Conservation (phyloP, 2,113 vertebrate species). For the Barbus barbus region DNA sequence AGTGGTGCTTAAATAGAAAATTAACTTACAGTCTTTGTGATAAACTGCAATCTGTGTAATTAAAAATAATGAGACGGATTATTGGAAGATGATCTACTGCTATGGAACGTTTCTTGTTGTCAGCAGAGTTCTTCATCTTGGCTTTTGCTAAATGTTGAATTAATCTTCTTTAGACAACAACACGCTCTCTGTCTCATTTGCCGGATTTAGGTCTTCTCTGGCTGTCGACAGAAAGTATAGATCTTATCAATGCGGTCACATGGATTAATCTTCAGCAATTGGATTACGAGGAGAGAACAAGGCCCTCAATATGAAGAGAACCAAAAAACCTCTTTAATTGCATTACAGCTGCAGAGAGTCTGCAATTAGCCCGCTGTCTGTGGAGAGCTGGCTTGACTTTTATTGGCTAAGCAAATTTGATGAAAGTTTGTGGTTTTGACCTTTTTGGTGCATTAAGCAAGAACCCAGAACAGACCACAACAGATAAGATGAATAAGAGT, state of each 20-base stretch:
- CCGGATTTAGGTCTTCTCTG: slow-evolving; percentile 41
- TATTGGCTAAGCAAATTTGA: slow-evolving; percentile 74
- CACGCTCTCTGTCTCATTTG: slow-evolving; percentile 42
- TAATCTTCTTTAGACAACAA: slow-evolving; percentile 35
- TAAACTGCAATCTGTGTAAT: slow-evolving; percentile 13
- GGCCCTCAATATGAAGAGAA: slow-evolving; percentile 62
- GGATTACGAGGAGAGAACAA: slow-evolving; percentile 70
- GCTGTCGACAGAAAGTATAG: slow-evolving; percentile 52
- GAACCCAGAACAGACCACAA: slow-evolving; percentile 40
- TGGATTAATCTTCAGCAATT: slow-evolving; percentile 66
- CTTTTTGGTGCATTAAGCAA: slow-evolving; percentile 67
- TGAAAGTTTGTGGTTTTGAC: slow-evolving; percentile 74
- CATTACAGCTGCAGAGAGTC: slow-evolving; percentile 67
- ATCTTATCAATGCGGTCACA: slow-evolving; percentile 61
- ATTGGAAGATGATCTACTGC: background rate
- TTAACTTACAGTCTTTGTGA: background rate
- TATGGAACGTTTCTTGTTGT: slow-evolving; percentile 2
- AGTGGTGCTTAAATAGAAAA: background rate
- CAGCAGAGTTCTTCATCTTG: slow-evolving; percentile 32
- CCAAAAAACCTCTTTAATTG: slow-evolving; percentile 64
- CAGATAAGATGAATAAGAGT: slow-evolving; percentile 34
- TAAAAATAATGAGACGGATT: slow-evolving; percentile 1
- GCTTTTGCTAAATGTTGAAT: slow-evolving; percentile 11
- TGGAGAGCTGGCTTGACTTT: slow-evolving; percentile 65
- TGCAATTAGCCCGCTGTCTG: slow-evolving; percentile 69